Evolutionary conservation across 2,113 vertebrate species (phyloP), one percentile per base, ranked within the genome.

Genomic region (Malurus melanocephalus): DNA sequence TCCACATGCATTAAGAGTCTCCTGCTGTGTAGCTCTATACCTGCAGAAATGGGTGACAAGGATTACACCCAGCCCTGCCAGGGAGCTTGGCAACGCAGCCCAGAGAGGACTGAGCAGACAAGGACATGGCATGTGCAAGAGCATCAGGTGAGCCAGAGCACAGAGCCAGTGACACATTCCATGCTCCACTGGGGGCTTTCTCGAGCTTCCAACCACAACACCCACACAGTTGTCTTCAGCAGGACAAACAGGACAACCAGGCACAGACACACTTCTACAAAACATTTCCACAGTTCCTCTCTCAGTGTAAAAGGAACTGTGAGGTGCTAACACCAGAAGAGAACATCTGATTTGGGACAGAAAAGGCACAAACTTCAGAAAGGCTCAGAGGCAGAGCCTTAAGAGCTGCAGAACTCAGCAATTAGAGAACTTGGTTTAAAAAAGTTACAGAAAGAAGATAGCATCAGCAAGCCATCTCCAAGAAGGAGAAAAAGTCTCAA

Each of bases 151-250:
- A 79, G 79, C 56, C 43, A 15, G 45, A 56, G 60, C 38, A 49
- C 38, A 49, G 27, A 60, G 51, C 55, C 0, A 0, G 23, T 7
- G 60, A 83, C 7, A 6, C n/a, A 19, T 16, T 16, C 68, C 35
- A 12, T 7, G 13, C 49, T 49, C 46, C 38, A 73, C 21, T 6
- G 5, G 17, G 66, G 56, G 73, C 51, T 80, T 62, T 8, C 49
- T 17, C 2, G 1, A 35, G 10, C 21, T 55, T 45, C 72, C 49
- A 68, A 46, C 28, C 38, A 81, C 6, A 81, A 21, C 6, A 1
- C 7, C 20, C 1, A 7, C 49, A 35, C 35, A 28, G 26, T 5
- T 76, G 26, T 40, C 84, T 64, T 68, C 55, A 64, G 48, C 60
- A 86, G 24, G 55, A 68, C 68, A 83, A 80, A 48, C 13, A 68